These are phyloP conservation scores for Dusona sp. DNA, from an alignment of 2,888 invertebrate genomes.

Conservation along the genomic window DNA sequence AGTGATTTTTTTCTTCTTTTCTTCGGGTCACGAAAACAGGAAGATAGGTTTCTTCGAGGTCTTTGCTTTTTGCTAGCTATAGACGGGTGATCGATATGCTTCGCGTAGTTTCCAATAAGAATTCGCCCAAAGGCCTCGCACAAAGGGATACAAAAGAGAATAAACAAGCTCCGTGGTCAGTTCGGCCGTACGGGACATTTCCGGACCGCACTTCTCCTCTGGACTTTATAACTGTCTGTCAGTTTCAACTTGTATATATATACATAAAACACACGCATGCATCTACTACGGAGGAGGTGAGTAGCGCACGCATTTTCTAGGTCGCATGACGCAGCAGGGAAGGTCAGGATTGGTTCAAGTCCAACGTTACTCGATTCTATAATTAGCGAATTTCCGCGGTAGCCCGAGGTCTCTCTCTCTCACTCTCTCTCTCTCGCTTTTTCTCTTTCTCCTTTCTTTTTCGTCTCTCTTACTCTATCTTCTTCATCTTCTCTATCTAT, in stretches of 20 bases:
- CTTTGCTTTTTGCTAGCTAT: constrained; percentile 5
- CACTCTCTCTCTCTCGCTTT: constrained; percentile 41
- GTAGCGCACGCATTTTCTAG: constrained; percentile 79
- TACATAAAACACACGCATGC: constrained; percentile 6
- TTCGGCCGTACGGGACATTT: constrained; percentile 45
- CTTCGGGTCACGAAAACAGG: constrained; percentile 23
- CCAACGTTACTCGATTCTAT: constrained; percentile 81
- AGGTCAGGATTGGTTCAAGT: constrained; percentile 84
- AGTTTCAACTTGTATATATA: constrained; percentile 22
- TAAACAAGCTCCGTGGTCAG: constrained; percentile 30
- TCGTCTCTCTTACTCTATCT: neutral
- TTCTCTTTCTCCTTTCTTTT: neutral
- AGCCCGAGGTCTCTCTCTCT: constrained; percentile 60
- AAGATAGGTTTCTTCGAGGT: constrained; percentile 10
- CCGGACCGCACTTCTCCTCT: constrained; percentile 44
- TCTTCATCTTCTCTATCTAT: neutral
- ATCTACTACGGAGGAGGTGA: constrained; percentile 41
- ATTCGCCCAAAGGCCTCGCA: constrained; percentile 25
- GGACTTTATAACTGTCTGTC: constrained; percentile 22
- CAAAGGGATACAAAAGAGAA: constrained; percentile 36
- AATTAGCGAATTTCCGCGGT: constrained; percentile 80
- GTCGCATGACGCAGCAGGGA: constrained; percentile 81
- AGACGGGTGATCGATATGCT: constrained; percentile 35
- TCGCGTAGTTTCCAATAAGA: constrained; percentile 28
- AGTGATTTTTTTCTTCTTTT: neutral